Conservation (phyloP, 2,113 vertebrate genomes). For the Nesospiza acunhae region DNA sequence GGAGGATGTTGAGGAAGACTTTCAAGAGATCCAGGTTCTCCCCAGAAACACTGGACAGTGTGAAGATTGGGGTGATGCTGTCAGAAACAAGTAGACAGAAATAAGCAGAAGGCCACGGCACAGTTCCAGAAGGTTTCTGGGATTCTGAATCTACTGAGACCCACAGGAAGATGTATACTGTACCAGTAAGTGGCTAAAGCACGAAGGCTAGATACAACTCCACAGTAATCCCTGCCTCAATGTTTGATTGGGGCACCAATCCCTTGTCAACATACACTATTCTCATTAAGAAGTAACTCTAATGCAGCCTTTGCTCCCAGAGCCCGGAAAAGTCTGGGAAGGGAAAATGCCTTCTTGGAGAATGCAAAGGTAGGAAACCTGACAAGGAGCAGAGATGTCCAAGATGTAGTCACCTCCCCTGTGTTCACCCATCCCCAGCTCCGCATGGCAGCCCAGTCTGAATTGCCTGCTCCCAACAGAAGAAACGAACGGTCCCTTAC, state of each 20-base stretch:
- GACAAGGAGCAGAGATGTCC: not conserved
- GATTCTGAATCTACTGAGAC: not conserved
- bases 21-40: conserved; percentile 94
- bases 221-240: not conserved
- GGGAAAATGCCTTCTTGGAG: not conserved
- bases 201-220: not conserved
- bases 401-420: not conserved
- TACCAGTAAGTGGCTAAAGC: not conserved
- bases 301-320: not conserved
- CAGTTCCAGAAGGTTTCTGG: not conserved
- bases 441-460: not conserved
- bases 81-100: conserved; percentile 22
- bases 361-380: not conserved
- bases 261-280: not conserved
- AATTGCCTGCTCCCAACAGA: not conserved
- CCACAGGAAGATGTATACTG: not conserved
- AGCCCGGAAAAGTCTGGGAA: not conserved
- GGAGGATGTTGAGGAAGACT: conserved; percentile 96
- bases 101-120: not conserved
- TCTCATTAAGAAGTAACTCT: not conserved
- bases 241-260: not conserved
- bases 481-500: conserved; percentile 70
- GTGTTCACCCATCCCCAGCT: not conserved
- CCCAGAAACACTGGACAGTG: conserved; percentile 93
- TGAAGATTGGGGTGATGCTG: conserved; percentile 97